Conservation (phyloP, 2,888 invertebrate species). For the Incurvaria masculella region DNA sequence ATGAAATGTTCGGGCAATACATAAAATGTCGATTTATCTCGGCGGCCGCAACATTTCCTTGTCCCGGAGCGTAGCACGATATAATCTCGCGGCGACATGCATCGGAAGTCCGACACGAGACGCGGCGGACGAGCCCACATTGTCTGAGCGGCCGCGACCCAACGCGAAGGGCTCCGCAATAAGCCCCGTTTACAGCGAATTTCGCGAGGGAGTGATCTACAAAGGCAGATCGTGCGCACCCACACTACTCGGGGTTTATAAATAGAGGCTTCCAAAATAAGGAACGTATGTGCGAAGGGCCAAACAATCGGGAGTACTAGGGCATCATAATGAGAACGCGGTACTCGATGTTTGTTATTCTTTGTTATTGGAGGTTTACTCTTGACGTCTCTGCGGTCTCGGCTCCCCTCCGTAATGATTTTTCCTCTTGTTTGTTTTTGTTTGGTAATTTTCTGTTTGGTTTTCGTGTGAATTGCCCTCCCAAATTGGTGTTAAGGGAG, state of each 20-base stretch:
- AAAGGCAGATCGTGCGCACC: neutral
- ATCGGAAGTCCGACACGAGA: neutral
- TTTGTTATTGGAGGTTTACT: conserved; percentile 29
- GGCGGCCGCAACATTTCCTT: neutral
- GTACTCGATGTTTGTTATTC: conserved; percentile 29
- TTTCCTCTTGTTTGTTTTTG: conserved; percentile 53
- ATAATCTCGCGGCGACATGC: neutral
- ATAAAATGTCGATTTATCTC: neutral
- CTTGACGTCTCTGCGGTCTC: neutral
- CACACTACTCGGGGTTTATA: neutral
- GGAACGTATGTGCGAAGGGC: neutral
- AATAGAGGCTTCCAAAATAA: neutral
- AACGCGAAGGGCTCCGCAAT: neutral
- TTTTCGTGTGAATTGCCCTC: conserved; percentile 46
- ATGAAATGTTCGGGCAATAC: neutral
- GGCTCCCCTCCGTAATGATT: conserved; percentile 41
- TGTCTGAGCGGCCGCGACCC: neutral
- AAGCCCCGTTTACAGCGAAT: neutral
- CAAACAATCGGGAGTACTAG: neutral
- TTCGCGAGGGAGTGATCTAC: neutral
- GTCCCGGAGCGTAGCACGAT: neutral
- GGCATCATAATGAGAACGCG: conserved; percentile 10
- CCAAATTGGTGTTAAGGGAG: conserved; percentile 7
- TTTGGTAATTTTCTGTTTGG: conserved; percentile 50
- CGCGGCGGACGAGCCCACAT: neutral